Evolutionary conservation across 2,113 vertebrate species (phyloP).

Genomic region (Chaetura pelagica): DNA sequence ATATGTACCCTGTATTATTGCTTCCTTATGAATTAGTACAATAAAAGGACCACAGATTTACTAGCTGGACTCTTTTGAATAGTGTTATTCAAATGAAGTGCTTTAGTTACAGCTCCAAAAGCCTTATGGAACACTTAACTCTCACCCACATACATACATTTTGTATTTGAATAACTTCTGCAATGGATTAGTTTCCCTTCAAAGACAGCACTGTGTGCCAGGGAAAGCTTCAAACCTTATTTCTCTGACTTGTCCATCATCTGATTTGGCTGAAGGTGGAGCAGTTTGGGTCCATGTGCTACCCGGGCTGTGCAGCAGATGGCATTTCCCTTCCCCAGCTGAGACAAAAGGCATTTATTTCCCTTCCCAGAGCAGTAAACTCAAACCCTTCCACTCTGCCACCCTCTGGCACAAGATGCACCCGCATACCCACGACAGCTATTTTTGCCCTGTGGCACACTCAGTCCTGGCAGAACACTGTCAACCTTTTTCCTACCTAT

Average conservation of each 20-base stretch:
- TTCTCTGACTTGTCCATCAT: background rate
- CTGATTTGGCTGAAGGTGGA: background rate
- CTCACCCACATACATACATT: background rate
- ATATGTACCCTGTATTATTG: background rate
- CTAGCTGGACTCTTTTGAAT: background rate
- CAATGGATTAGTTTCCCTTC: background rate
- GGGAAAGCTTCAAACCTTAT: background rate
- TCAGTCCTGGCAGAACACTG: background rate
- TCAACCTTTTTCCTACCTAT: background rate
- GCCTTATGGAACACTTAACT: background rate
- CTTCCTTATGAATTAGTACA: background rate
- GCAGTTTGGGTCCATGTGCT: background rate
- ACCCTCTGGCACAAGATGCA: background rate
- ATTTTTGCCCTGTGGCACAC: background rate
- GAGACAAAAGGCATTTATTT: background rate
- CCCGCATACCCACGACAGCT: background rate
- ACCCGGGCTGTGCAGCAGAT: background rate
- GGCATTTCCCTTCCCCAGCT: background rate
- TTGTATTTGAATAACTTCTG: background rate
- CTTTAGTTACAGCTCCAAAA: background rate
- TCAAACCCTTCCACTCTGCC: background rate
- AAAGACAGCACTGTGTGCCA: accelerated
- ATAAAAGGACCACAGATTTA: background rate
- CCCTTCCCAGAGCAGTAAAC: background rate
- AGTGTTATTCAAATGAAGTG: background rate